Base-by-base conservation (phyloP, 2,888 invertebrate species). In the Fabriciana adippe region DNA sequence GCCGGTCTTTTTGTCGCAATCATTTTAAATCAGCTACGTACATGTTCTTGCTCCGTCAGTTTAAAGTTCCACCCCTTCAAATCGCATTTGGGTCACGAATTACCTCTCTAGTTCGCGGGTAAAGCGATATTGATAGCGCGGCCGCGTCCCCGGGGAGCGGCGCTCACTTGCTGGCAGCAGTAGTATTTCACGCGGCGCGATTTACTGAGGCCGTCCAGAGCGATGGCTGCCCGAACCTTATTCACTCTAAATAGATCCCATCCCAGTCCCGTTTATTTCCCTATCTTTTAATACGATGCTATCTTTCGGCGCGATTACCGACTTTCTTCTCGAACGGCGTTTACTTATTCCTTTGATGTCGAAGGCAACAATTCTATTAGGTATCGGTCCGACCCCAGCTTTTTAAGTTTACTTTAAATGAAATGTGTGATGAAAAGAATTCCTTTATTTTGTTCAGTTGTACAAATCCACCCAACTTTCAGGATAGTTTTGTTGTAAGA, bases 31-130 rank as follows among this genome's bases (percentile, higher is more conserved):
- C 54, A 61, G 31, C 61, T 35, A 11, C 11, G 3, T 59, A 54
- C 53, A 53, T 31, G 41, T 31, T 57, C 47, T 45, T 31, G 54
- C n/a, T n/a, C 45, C n/a, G 48, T 47, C 54, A 59, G 41, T 51
- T 66, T 61, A 66, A 60, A 66, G 26, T 66, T 35, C 51, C 41
- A n/a, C 54, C 55, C 76, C 76, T 79, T 76, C 82, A 87, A 89
- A 90, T 89, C 88, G 88, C 88, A 88, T 89, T 89, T 89, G 89
- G 89, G 87, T 89, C 87, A 87, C 84, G 89, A 89, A 90, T 89
- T 89, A 89, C 89, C 85, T 88, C 88, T 26, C 89, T 88, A 89
- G 88, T 89, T 90, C 89, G 88, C 88, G 89, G 90, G 88, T 86
- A 87, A 87, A 59, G 59, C 59, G 59, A 48, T 59, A 59, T 48